These are phyloP conservation scores for Hystrix brachyura DNA, from an alignment of 2,113 vertebrate genomes.

Conservation along the genomic window DNA sequence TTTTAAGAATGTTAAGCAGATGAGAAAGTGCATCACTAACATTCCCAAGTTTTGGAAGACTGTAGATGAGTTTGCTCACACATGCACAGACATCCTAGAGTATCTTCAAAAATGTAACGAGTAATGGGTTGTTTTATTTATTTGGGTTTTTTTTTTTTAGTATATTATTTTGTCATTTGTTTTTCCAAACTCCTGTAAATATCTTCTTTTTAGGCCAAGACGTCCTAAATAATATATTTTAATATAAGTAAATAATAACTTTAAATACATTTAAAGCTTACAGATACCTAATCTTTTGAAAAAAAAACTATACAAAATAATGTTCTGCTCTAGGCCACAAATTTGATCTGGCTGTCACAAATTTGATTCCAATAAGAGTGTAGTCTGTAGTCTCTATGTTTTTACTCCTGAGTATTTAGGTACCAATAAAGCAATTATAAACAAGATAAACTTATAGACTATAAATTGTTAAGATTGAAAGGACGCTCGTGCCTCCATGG, in stretches of 20 bases:
- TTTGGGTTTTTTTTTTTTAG: background rate
- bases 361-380: background rate
- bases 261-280: background rate
- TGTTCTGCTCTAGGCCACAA: background rate
- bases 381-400: background rate
- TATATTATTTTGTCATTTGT: background rate
- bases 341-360: background rate
- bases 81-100: too few species aligned
- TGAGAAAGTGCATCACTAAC: accelerated
- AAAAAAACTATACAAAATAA: background rate
- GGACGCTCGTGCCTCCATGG: background rate
- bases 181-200: background rate
- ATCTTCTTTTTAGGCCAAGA: background rate
- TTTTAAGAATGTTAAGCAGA: background rate
- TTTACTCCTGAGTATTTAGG: background rate
- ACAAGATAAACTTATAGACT: background rate
- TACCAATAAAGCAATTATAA: background rate
- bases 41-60: background rate
- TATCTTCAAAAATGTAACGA: background rate
- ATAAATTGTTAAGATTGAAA: background rate
- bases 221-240: background rate
- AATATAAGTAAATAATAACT: background rate
- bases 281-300: background rate
- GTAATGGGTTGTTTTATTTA: background rate
- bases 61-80: background rate